phyloP scores from a whole-genome alignment of 35 echinoderm and acorn worm species.

The Apostichopus japonicus region DNA sequence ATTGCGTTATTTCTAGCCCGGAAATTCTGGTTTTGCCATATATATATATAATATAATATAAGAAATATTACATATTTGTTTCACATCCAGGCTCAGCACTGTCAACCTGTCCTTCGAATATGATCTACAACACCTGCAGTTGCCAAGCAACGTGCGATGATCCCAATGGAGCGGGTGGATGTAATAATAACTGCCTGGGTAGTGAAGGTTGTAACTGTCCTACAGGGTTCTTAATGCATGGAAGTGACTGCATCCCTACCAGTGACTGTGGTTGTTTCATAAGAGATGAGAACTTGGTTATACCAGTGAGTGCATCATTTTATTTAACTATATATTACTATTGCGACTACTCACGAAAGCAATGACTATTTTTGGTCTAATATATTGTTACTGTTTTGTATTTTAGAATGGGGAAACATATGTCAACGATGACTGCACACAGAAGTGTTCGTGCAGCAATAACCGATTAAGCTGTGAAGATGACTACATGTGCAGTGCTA shows the following conservation, averaged over 20 bases:
- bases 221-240: not conserved
- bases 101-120: not conserved
- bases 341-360: too few relatives aligned
- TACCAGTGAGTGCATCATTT: not conserved
- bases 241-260: not conserved
- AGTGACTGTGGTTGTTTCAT: not conserved
- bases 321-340: too few relatives aligned
- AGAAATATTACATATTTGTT: too few relatives aligned
- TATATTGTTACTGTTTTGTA: not conserved
- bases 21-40: too few relatives aligned
- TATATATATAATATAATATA: too few relatives aligned
- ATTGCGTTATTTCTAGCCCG: too few relatives aligned
- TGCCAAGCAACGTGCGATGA: not conserved
- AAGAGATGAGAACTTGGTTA: not conserved
- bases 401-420: not conserved
- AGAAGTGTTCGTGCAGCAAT: not conserved
- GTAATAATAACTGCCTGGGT: not conserved
- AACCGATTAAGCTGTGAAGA: not conserved
- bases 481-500: not conserved
- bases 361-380: too few relatives aligned
- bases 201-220: not conserved
- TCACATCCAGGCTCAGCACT: not conserved
- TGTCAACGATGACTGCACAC: not conserved
- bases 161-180: not conserved
- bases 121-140: not conserved